Evolutionary conservation across 2,113 vertebrate genomes (phyloP).

Genomic region (Phylloscopus trochilus): DNA sequence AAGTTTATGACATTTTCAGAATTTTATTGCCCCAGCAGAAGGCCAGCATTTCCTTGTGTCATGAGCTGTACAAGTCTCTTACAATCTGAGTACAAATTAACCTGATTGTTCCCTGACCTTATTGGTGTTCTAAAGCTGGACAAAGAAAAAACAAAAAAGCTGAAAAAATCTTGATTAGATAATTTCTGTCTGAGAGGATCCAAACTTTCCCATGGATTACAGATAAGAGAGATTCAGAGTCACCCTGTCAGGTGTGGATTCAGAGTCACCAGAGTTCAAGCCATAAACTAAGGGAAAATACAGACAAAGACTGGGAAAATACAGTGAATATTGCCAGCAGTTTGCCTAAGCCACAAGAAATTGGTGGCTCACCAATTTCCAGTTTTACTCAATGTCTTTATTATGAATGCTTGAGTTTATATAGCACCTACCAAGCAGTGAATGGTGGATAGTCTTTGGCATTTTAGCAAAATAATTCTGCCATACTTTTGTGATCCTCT

Average conservation of each 20-base stretch:
- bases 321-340: background rate
- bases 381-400: background rate
- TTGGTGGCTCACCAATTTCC: background rate
- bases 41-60: background rate
- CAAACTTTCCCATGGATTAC: background rate
- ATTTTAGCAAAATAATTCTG: background rate
- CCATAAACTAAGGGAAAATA: background rate
- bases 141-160: background rate
- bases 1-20: background rate
- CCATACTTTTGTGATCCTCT: rapidly evolving
- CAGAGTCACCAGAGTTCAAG: background rate
- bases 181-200: rapidly evolving
- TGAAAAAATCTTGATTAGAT: background rate
- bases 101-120: background rate
- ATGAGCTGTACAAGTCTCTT: background rate
- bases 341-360: background rate
- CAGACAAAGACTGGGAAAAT: background rate
- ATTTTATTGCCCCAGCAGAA: background rate
- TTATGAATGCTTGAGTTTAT: background rate
- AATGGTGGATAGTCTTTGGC: rapidly evolving
- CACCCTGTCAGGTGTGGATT: too few relatives aligned
- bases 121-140: background rate
- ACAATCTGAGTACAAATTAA: background rate
- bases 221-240: background rate
- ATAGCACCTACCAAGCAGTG: background rate